These are phyloP conservation scores for Rhagoletis pomonella DNA, from an alignment of 1,140 invertebrate genomes.

Conservation along the genomic window DNA sequence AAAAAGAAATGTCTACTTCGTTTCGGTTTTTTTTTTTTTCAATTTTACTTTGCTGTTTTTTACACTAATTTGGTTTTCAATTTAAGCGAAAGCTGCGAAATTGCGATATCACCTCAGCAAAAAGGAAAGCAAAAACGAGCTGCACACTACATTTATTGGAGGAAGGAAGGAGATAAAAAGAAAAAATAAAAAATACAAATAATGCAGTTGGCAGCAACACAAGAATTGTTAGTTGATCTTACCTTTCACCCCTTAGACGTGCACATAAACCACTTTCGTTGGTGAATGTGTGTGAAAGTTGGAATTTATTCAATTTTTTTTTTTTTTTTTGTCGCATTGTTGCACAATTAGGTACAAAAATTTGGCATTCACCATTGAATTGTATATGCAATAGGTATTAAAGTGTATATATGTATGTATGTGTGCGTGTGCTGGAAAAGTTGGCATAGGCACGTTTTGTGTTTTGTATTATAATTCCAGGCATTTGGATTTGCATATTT, in stretches of 20 bases:
- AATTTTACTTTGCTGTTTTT: not conserved
- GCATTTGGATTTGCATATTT: not conserved
- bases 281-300: not conserved
- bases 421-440: not conserved
- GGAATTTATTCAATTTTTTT: slow-evolving; percentile 5
- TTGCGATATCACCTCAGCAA: slow-evolving; percentile 12
- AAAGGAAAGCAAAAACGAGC: not conserved
- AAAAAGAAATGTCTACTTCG: not conserved
- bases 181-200: not conserved
- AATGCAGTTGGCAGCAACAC: not conserved
- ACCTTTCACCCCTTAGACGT: not conserved
- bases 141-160: not conserved
- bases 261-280: not conserved
- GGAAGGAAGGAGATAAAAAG: slow-evolving; percentile 11
- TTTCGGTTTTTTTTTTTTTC: not conserved
- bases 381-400: not conserved
- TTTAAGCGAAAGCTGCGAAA: slow-evolving; percentile 18
- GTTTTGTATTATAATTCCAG: not conserved
- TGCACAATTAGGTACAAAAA: not conserved
- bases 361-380: not conserved
- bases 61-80: slow-evolving; percentile 17
- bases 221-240: not conserved
- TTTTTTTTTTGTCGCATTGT: not conserved
- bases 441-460: not conserved
- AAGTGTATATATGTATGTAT: not conserved